phyloP scores from a whole-genome alignment of 2,888 invertebrate genomes.

The Pachliopta kotzebuea region DNA sequence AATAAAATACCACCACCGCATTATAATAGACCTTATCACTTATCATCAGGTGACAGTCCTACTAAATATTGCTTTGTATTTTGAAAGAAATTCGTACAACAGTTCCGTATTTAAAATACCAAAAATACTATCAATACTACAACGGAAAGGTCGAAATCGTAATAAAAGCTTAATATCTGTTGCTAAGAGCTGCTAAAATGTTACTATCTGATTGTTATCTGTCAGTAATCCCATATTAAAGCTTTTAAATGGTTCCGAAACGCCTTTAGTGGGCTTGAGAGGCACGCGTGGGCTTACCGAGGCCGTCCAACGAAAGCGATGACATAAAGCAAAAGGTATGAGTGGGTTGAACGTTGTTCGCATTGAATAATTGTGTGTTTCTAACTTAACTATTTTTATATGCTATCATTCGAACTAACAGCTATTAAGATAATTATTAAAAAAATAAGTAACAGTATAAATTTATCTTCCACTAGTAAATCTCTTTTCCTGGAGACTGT shows the following conservation, averaged over 20 bases:
- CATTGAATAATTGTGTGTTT: constrained; percentile 12
- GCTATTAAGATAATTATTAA: too few relatives aligned
- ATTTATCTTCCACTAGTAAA: too few relatives aligned
- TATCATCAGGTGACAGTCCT: too few relatives aligned
- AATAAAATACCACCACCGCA: too few relatives aligned
- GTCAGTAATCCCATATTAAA: constrained; percentile 17
- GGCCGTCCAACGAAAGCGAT: constrained; percentile 29
- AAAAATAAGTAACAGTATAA: too few relatives aligned
- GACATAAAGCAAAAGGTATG: constrained; percentile 26
- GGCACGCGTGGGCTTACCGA: constrained; percentile 21
- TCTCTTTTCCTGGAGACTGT: too few relatives aligned
- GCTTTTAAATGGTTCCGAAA: constrained; percentile 8
- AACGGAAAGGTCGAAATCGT: not conserved
- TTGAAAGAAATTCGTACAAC: too few relatives aligned
- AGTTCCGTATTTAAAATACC: too few relatives aligned
- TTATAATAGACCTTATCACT: too few relatives aligned
- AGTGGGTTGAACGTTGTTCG: constrained; percentile 23
- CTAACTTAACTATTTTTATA: constrained; percentile 10
- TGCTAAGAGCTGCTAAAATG: constrained; percentile 13
- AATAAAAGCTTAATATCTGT: not conserved
- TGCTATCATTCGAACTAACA: too few relatives aligned
- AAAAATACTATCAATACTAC: too few relatives aligned
- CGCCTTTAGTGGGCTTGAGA: constrained; percentile 4
- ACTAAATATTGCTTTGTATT: too few relatives aligned
- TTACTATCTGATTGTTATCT: constrained; percentile 14